Base-by-base conservation (phyloP, 2,797 vertebrate species). In the Gallirallus australis region DNA sequence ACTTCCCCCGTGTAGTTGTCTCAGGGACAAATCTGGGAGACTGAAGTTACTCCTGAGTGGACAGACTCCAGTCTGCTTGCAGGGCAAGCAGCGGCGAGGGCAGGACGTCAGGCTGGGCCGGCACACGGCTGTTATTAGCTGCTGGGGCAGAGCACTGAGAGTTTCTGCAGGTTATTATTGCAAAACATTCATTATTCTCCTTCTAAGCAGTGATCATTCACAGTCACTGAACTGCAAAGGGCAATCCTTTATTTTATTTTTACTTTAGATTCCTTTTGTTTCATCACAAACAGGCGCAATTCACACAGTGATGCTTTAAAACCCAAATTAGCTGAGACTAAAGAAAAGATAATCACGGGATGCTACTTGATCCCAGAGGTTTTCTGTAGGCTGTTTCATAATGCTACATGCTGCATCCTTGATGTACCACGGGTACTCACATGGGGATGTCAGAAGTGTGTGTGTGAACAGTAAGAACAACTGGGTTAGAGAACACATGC, bases 371-470 rank as follows among this genome's bases (percentile, higher is more conserved):
- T 23, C 61, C 39, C 68, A 37, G 56, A 37, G 57, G 48, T 27
- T 93, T 80, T 66, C 60, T 33, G 63, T 0, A 6, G 63, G 68
- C 30, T 78, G 64, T 37, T 71, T 54, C 35, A 20, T 12, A 60
- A 35, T 1, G 15, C 12, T 8, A 0, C 31, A 1, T 1, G 12
- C 40, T 60, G 39, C 12, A 45, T 14, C 47, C 54, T 6, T 12
- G 33, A 48, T 9, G 12, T 5, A 56, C 2, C 60, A 12, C 0
- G 16, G n/a, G 21, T 52, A 37, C 16, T 63, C 68, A 25, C 8
- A 48, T 15, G 30, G 39, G 28, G 30, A 1, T 48, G 59, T 39
- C 45, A 82, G 52, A 23, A 57, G 11, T 0, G 21, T 52, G 77
- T 1, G 1, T 9, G 15, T 8, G 28, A 79, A 76, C 66, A 79